phyloP scores from a whole-genome alignment of 1,140 invertebrate species.

The Odontomachus brunneus region DNA sequence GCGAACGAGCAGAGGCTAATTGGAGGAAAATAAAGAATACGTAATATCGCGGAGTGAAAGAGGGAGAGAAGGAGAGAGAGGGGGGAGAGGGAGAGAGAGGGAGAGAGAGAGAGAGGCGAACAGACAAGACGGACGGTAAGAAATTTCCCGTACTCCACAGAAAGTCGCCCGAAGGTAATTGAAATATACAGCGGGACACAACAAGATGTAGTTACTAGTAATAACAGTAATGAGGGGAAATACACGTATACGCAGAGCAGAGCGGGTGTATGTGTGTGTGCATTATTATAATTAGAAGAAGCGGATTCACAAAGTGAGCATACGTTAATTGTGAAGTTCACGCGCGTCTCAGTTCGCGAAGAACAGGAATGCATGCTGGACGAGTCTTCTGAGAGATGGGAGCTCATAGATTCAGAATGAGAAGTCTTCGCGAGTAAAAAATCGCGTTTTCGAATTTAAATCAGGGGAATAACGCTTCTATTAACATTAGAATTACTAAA shows the following conservation, averaged over 20 bases:
- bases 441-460: too few species aligned
- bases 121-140: background rate
- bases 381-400: too few species aligned
- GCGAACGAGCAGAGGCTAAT: background rate
- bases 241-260: background rate
- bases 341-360: background rate
- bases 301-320: background rate
- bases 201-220: conserved; percentile 13
- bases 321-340: background rate
- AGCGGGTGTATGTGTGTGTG: background rate
- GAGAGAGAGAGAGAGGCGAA: background rate
- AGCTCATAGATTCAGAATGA: background rate
- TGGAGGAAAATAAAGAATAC: conserved; percentile 19
- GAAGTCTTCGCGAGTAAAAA: too few species aligned
- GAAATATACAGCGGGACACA: background rate
- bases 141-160: conserved; percentile 18
- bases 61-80: too few species aligned
- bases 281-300: background rate
- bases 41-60: background rate
- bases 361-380: too few species aligned
- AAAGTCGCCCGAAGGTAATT: background rate
- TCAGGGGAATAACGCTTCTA: too few species aligned
- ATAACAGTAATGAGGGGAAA: conserved; percentile 11
- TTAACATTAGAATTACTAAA: too few species aligned
- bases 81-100: too few species aligned